Percentiles rank a stretch among this genome's conserved stretches.
These are phyloP conservation scores for Vanessa cardui DNA, from an alignment of 2,888 invertebrate species.

Conservation along the genomic window DNA sequence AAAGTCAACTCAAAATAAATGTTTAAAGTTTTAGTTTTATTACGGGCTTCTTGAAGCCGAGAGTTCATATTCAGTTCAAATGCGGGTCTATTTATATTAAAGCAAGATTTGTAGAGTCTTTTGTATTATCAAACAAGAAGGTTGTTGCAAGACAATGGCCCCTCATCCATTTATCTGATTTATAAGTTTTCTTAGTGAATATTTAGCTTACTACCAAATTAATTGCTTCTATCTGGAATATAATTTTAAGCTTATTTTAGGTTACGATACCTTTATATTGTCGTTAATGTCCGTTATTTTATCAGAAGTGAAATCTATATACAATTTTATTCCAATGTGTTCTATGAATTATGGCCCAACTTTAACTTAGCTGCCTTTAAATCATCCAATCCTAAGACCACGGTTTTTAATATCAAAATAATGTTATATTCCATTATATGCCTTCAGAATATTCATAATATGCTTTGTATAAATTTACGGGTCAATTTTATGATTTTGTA, in stretches of 20 bases:
- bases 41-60: too few relatives aligned
- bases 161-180: constrained; percentile 6
- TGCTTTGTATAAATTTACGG: too few relatives aligned
- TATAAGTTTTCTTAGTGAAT: not conserved
- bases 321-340: too few relatives aligned
- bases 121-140: constrained; percentile 6
- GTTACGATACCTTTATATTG: not conserved
- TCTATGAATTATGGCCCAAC: too few relatives aligned
- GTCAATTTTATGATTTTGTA: too few relatives aligned
- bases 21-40: not conserved
- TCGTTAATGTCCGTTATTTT: not conserved
- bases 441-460: too few relatives aligned
- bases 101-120: constrained; percentile 8
- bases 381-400: too few relatives aligned
- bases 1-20: not conserved
- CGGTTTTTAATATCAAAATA: too few relatives aligned
- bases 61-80: not conserved
- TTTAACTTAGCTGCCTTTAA: too few relatives aligned
- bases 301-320: too few relatives aligned
- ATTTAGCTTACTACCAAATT: not conserved
- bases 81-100: constrained; percentile 9
- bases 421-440: too few relatives aligned
- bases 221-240: not conserved
- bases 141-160: constrained; percentile 5
- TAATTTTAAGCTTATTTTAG: not conserved